A percentile compares a stretch with the other conserved stretches of the same genome.
Conservation (phyloP, 2,113 vertebrate genomes). For the Marmota flaviventris region DNA sequence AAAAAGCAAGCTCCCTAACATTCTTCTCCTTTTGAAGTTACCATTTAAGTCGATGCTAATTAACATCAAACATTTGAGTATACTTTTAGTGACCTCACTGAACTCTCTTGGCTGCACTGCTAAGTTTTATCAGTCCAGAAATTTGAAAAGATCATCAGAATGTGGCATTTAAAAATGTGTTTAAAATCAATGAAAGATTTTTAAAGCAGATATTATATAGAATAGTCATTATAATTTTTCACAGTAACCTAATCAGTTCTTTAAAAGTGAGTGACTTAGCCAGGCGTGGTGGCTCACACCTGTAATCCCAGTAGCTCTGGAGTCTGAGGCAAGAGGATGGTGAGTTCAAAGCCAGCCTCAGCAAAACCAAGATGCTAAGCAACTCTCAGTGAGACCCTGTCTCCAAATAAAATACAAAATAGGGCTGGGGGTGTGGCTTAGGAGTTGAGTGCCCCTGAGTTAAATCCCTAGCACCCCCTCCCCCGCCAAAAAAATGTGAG, state of each 20-base stretch:
- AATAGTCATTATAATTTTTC: not conserved
- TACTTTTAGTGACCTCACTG: not conserved
- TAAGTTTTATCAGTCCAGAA: not conserved
- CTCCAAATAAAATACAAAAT: too few relatives aligned
- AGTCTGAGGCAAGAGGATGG: too few relatives aligned
- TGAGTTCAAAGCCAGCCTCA: too few relatives aligned
- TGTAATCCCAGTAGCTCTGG: too few relatives aligned
- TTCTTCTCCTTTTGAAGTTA: slow-evolving; percentile 50
- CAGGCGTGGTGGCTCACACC: rapidly evolving
- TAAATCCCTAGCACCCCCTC: too few relatives aligned
- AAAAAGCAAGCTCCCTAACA: not conserved
- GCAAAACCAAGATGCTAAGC: too few relatives aligned
- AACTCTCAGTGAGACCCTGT: too few relatives aligned
- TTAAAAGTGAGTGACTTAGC: not conserved
- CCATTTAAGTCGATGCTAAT: not conserved
- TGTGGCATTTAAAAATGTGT: not conserved
- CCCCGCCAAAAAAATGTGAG: not conserved
- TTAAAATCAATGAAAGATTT: slow-evolving; percentile 17
- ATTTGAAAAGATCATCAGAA: slow-evolving; percentile 28
- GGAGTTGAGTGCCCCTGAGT: too few relatives aligned
- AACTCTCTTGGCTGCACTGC: not conserved
- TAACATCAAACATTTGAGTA: not conserved
- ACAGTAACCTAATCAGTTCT: not conserved
- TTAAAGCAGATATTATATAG: slow-evolving; percentile 1
- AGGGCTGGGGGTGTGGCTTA: too few relatives aligned